Conservation (phyloP, 2,113 vertebrate species). For the Heterotilapia buettikoferi region DNA sequence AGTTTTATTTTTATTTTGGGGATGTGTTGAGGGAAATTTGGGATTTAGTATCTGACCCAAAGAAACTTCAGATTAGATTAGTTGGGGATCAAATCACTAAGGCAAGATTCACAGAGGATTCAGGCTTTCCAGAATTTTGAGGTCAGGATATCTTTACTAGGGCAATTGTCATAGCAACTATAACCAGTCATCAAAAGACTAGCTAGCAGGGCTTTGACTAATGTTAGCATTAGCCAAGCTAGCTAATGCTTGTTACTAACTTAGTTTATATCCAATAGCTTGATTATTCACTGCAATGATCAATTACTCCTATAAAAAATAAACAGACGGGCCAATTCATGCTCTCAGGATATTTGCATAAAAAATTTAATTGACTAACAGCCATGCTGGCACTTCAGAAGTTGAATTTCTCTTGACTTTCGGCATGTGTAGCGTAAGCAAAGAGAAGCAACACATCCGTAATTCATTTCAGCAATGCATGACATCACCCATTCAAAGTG, state of each 20-base stretch:
- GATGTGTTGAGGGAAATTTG: neutral
- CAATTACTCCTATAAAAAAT: neutral
- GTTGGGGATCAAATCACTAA: neutral
- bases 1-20: neutral
- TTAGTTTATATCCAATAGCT: neutral
- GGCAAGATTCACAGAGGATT: neutral
- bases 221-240: neutral
- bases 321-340: neutral
- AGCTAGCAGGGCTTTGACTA: neutral
- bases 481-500: fast-evolving
- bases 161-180: neutral
- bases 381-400: neutral
- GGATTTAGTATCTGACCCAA: neutral
- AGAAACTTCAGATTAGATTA: neutral
- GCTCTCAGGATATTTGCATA: neutral
- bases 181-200: neutral
- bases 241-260: neutral
- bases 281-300: neutral
- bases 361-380: neutral
- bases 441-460: neutral
- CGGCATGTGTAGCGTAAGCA: fast-evolving
- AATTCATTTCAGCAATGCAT: neutral
- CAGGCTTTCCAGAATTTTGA: neutral
- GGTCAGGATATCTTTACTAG: neutral
- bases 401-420: neutral